Evolutionary conservation across 2,797 vertebrate genomes (phyloP), one percentile per base, ranked within the genome.

Genomic region (Tangara arthus): DNA sequence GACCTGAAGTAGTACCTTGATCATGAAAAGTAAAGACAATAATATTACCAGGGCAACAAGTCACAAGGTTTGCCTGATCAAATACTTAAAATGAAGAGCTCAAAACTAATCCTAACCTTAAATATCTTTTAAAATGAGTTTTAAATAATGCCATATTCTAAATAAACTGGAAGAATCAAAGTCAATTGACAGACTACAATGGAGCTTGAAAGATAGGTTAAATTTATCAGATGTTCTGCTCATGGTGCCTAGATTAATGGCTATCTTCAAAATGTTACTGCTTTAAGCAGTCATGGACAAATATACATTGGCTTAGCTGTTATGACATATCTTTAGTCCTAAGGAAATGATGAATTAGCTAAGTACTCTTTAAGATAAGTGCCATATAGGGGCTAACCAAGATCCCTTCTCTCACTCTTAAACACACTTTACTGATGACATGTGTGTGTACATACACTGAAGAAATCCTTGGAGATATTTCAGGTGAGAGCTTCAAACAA

Each of bases 281-380:
- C 86, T 93, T 93, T 89, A 72, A 80, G 82, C 55, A 79, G 39
- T 76, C 88, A 63, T 44, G 63, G 85, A 72, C 93, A 96, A 95
- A 93, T 87, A 93, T 18, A 82, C 73, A 79, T 46, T 94, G 91
- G 73, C 82, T 95, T 93, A 93, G 75, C 47, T 90, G 66, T 80
- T 95, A 76, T 30, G 87, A 82, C 88, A 79, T 91, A 73, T 86
- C 82, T 95, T 61, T 79, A 93, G 63, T 91, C 77, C 87, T 61
- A 94, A 94, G 91, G 91, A 96, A 96, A 91, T 76, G 84, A 93
- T 80, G 82, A 93, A 91, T 95, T 96, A 94, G 82, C 57, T 78
- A 83, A 91, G 72, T 32, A 78, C 80, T 88, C 88, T 90, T 69
- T 56, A 72, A 91, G 91, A 68, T 91, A 95, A 95, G 80, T 88